Conservation (phyloP, 2,888 invertebrate species). For the Arctia plantaginis region DNA sequence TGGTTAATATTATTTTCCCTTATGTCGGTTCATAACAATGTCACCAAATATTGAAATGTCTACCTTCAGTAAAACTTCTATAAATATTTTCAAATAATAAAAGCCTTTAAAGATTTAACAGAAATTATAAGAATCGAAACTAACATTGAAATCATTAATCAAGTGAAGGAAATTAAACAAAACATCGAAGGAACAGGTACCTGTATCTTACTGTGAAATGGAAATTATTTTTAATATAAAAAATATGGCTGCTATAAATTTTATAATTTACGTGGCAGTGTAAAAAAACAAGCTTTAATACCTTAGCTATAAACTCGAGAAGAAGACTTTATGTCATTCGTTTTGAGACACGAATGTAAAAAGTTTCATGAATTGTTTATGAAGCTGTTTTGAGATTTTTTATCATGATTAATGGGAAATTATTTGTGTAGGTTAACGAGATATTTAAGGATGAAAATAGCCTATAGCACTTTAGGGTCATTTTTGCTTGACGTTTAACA, state of each 20-base stretch:
- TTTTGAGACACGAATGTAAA: constrained; percentile 21
- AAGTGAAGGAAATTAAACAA: background rate
- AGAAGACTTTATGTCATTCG: constrained; percentile 36
- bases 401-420: constrained; percentile 42
- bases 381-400: constrained; percentile 33
- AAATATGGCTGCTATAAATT: constrained; percentile 20
- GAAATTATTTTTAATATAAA: constrained; percentile 11
- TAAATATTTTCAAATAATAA: background rate
- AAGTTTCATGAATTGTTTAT: constrained; percentile 48
- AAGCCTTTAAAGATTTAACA: background rate
- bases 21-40: no score
- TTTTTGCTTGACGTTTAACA: background rate
- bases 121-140: background rate
- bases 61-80: background rate
- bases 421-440: constrained; percentile 30
- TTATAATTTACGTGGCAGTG: constrained; percentile 31
- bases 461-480: no score
- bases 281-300: constrained; percentile 40
- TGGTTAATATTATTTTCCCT: background rate
- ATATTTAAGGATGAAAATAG: background rate
- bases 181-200: background rate
- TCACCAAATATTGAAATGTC: no score
- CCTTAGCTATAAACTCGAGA: constrained; percentile 35
- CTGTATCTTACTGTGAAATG: background rate
- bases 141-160: background rate